phyloP scores from a whole-genome alignment of 2,797 vertebrate genomes.

The Rhincodon typus region DNA sequence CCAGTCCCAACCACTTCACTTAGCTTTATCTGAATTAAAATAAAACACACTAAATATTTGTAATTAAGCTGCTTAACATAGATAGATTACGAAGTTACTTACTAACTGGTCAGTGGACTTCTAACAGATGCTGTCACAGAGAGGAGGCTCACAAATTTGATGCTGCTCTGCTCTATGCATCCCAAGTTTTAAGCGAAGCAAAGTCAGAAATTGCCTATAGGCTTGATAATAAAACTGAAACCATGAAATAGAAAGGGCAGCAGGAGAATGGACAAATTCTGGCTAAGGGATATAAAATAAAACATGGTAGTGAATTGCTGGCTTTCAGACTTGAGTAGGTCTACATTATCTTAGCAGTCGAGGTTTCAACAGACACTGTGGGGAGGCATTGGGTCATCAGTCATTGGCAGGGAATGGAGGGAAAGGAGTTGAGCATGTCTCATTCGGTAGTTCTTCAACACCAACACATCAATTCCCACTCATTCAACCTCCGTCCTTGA shows the following conservation, averaged over 20 bases:
- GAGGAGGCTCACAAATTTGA: neutral
- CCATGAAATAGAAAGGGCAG: too few species aligned
- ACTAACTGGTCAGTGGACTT: neutral
- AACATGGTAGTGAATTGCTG: neutral
- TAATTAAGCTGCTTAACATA: neutral
- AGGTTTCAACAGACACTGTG: too few species aligned
- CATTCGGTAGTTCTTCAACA: too few species aligned
- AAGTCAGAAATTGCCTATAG: neutral
- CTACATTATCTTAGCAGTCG: too few species aligned
- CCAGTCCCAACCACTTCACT: slow-evolving; percentile 89
- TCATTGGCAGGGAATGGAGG: too few species aligned
- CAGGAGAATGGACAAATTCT: neutral
- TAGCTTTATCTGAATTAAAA: slow-evolving; percentile 74
- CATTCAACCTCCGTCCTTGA: too few species aligned
- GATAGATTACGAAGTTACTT: neutral
- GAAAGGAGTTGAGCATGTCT: too few species aligned
- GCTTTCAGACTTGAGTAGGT: neutral
- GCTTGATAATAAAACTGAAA: neutral
- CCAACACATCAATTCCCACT: too few species aligned
- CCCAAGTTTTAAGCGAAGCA: neutral
- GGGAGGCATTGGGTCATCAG: too few species aligned
- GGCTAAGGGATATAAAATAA: neutral
- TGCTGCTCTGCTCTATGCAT: neutral
- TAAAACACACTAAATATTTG: neutral
- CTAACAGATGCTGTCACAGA: neutral